Conservation (phyloP, 1,140 invertebrate species). For the Euura saliciscinereae region DNA sequence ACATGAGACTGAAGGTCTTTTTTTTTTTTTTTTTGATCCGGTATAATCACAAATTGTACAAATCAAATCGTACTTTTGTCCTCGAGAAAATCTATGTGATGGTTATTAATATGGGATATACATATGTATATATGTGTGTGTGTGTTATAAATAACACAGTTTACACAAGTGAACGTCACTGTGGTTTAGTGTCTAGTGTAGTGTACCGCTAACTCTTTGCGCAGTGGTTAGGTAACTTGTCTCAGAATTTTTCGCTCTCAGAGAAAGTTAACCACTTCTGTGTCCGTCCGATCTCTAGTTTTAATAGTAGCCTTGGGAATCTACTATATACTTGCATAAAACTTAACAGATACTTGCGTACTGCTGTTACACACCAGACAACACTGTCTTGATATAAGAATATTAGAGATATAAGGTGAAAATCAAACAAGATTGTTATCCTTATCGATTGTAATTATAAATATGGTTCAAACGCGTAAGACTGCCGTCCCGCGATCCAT, state of each 20-base stretch:
- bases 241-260: constrained; percentile 4
- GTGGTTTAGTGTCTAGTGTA: background rate
- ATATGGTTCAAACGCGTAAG: no score
- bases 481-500: no score
- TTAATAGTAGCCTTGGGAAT: background rate
- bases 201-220: background rate
- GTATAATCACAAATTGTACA: no score
- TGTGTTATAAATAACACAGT: background rate
- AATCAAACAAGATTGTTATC: no score
- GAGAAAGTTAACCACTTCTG: background rate
- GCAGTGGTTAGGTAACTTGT: constrained; percentile 4
- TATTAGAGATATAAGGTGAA: no score
- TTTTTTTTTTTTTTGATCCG: no score
- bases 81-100: background rate
- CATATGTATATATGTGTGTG: background rate
- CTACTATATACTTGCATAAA: background rate
- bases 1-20: no score
- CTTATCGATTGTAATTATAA: no score
- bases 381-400: no score
- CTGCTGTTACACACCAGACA: no score
- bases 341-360: no score
- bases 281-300: background rate
- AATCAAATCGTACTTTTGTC: background rate
- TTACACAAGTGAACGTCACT: constrained; percentile 5
- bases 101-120: background rate